Evolutionary conservation across 1,140 invertebrate genomes (phyloP), one percentile per base, ranked within the genome.

Genomic region (Leguminivora glycinivorella): DNA sequence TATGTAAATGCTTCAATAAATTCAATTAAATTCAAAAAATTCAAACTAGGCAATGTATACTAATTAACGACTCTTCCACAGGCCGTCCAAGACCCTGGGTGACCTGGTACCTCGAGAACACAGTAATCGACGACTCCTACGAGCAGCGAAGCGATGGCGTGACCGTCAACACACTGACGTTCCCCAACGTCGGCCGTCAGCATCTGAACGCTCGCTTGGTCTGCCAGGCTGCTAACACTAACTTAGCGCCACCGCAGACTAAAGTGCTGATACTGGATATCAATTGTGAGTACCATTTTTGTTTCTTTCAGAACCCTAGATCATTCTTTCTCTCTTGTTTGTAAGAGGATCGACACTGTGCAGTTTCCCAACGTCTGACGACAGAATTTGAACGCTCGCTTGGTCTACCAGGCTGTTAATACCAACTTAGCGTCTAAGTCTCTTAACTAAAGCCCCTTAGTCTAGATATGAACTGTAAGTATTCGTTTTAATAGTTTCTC

Each of bases 151-250:
- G 92, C 2, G 94, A 96, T 75, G 95, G 94, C 1, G 86, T 95
- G 29, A 96, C 96, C 40, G 93, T 96, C 74, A 97, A 97, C 92
- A 94, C 95, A 72, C 92, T 97, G 76, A 94, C 93, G 47, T 96
- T 95, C 85, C 94, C 94, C 22, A 95, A 94, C 76, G 93, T 97
- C 66, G 94, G 95, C 4, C 88, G 96, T 14, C 95, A 96, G 84
- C 95, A 97, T 89, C 93, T 97, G 38, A 95, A 96, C 77, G 93
- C 95, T 38, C 92, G 95, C 73, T 94, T 97, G 69, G 94, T 96
- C 71, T 97, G 96, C 89, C 95, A 97, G 84, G 96, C 96, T 7
- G 95, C 94, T 83, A 98, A 98, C 88, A 97, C 96, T 26, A 97
- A 97, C 87, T 89, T 97, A 71, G 94, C 94, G 5, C 93, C 93